Percentiles rank a stretch among this genome's conserved stretches.
These are phyloP conservation scores for Macrosiphum euphorbiae DNA, from an alignment of 2,888 invertebrate species.

Conservation along the genomic window DNA sequence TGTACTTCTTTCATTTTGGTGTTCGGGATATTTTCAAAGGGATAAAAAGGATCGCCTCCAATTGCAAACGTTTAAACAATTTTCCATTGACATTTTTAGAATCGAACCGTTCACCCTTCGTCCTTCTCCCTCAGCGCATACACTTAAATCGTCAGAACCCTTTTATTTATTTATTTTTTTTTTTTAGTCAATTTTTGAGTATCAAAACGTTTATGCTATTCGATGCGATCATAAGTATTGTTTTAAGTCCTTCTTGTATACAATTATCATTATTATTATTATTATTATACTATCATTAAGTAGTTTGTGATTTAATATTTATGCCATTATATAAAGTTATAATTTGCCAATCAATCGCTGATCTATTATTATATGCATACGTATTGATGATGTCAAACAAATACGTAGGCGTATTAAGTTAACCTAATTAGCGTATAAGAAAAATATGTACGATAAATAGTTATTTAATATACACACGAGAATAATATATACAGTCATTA, in stretches of 20 bases:
- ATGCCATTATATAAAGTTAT: slow-evolving; percentile 60
- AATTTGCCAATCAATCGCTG: slow-evolving; percentile 57
- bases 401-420: slow-evolving; percentile 29
- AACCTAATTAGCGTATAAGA: slow-evolving; percentile 41
- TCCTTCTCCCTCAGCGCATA: background rate
- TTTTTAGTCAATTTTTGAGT: slow-evolving; percentile 44
- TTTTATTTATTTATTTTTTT: background rate
- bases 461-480: background rate
- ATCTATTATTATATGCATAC: slow-evolving; percentile 50
- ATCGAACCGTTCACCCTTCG: slow-evolving; percentile 27
- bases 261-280: slow-evolving; percentile 51
- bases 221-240: slow-evolving; percentile 60
- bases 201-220: slow-evolving; percentile 62
- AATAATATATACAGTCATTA: slow-evolving; percentile 50
- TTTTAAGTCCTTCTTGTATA: slow-evolving; percentile 46
- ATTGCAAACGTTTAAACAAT: slow-evolving; percentile 57
- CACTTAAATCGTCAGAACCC: background rate
- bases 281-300: slow-evolving; percentile 47
- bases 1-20: slow-evolving; percentile 29
- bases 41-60: slow-evolving; percentile 62
- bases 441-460: slow-evolving; percentile 28
- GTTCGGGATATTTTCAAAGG: slow-evolving; percentile 57
- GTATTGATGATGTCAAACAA: background rate
- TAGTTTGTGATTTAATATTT: slow-evolving; percentile 63
- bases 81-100: slow-evolving; percentile 2